Evolutionary conservation across 2,113 vertebrate genomes (phyloP).

Genomic region (Sterna hirundo): DNA sequence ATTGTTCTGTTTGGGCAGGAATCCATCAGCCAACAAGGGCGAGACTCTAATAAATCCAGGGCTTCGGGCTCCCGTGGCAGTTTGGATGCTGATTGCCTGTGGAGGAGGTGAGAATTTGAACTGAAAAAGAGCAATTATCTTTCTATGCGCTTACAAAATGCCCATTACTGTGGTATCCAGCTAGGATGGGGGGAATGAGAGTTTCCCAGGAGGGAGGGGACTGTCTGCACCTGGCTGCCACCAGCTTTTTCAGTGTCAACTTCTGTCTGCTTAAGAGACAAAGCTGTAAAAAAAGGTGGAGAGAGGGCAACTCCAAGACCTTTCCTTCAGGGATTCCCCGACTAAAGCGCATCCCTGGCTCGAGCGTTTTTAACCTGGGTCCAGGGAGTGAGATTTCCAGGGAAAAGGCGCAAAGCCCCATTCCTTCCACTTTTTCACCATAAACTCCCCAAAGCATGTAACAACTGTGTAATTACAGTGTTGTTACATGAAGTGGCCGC

Average conservation of each 20-base stretch:
- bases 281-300: not conserved
- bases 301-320: not conserved
- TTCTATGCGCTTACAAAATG: slow-evolving; percentile 12
- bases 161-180: slow-evolving; percentile 53
- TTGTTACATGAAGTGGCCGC: not conserved
- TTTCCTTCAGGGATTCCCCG: not conserved
- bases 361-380: not conserved
- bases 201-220: not conserved
- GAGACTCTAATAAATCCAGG: not conserved
- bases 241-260: not conserved
- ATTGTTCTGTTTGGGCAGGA: not conserved
- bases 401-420: not conserved
- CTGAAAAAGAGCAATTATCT: slow-evolving; percentile 25
- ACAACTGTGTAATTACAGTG: not conserved
- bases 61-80: not conserved
- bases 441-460: not conserved
- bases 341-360: not conserved
- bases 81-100: slow-evolving; percentile 32
- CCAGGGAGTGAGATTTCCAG: not conserved
- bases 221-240: not conserved
- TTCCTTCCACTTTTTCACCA: not conserved
- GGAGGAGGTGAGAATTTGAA: slow-evolving; percentile 55
- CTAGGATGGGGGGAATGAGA: not conserved
- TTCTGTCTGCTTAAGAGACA: not conserved
- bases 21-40: not conserved